Base-by-base conservation (phyloP, 2,888 invertebrate genomes). In the Brachynemurus nebulosus region DNA sequence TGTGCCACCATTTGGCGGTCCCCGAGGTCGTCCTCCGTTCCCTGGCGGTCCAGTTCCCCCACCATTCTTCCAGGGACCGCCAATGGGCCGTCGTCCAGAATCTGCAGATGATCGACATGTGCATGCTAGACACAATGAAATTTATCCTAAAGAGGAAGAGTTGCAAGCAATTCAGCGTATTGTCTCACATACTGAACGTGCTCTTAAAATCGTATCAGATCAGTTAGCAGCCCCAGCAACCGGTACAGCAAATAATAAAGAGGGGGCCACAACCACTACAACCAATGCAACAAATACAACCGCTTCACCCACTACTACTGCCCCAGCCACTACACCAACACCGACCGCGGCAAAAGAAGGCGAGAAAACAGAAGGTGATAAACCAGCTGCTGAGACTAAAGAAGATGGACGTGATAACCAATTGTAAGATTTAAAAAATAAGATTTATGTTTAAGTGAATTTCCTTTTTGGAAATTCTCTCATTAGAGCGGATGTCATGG, bases 71-170 rank as follows among this genome's bases (percentile, higher is more conserved):
- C 71, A 74, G 48, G 72, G 74, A 51, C 74, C 75, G 11, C 72
- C 71, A 25, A 69, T 67, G 53, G 76, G 77, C 38, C 76, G 92
- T 17, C 78, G 90, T 40, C 84, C 86, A 0, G 93, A 95, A 65
- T 86, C 90, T n/a, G 81, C 83, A 14, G 96, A 97, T 67, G 97
- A 97, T 68, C 80, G 92, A 8, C 95, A 96, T 68, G 90, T 96
- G 46, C 78, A 91, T 63, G 83, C 88, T 41, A 86, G 89, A 56
- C 96, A 97, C 65, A 82, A 86, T 0, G 85, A 85, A 50, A 91
- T 98, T 55, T 95, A 93, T 70, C 96, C 96, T 1, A 78, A 81
- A 57, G 93, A 93, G 64, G 80, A 79, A 54, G 90, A 95, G 68
- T 67, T 90, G 50, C 81, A 84, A 62, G 78, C 81, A 45, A 89